These are phyloP conservation scores for Margaritifera margaritifera DNA, from an alignment of 2,888 invertebrate genomes.

Conservation along the genomic window DNA sequence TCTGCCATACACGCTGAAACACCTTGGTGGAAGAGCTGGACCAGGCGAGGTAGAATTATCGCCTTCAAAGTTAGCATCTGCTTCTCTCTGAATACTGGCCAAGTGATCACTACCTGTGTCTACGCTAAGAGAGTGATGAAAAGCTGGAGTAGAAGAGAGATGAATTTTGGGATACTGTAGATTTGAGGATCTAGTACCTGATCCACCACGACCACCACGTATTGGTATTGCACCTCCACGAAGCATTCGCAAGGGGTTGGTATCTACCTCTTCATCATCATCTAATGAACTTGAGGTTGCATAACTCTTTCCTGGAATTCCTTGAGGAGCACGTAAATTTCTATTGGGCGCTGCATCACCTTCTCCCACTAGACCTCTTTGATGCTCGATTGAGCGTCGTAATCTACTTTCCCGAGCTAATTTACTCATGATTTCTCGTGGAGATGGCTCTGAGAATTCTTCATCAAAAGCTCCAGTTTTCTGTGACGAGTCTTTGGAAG, in stretches of 20 bases:
- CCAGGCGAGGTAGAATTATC: slow-evolving; percentile 15
- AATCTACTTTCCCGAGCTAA: slow-evolving; percentile 64
- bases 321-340: slow-evolving; percentile 65
- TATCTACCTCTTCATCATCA: slow-evolving; percentile 71
- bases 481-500: slow-evolving; percentile 31
- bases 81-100: slow-evolving; percentile 11
- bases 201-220: slow-evolving; percentile 56
- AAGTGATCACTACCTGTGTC: slow-evolving; percentile 41
- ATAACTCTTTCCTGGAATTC: slow-evolving; percentile 58
- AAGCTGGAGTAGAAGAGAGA: slow-evolving; percentile 31
- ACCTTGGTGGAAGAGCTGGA: slow-evolving; percentile 54
- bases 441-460: slow-evolving; percentile 62
- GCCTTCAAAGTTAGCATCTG: slow-evolving; percentile 14
- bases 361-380: slow-evolving; percentile 47
- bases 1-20: slow-evolving; percentile 51
- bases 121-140: slow-evolving; percentile 49
- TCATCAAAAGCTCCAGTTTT: slow-evolving; percentile 56
- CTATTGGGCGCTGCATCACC: slow-evolving; percentile 42
- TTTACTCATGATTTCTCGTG: slow-evolving; percentile 65
- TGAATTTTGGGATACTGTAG: slow-evolving; percentile 46
- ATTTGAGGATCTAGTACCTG: slow-evolving; percentile 55
- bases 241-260: slow-evolving; percentile 81
- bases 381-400: slow-evolving; percentile 63
- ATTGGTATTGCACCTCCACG: slow-evolving; percentile 69
- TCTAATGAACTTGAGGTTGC: slow-evolving; percentile 39